These are phyloP conservation scores for Delia radicum DNA, from an alignment of 1,140 invertebrate species.

Conservation along the genomic window DNA sequence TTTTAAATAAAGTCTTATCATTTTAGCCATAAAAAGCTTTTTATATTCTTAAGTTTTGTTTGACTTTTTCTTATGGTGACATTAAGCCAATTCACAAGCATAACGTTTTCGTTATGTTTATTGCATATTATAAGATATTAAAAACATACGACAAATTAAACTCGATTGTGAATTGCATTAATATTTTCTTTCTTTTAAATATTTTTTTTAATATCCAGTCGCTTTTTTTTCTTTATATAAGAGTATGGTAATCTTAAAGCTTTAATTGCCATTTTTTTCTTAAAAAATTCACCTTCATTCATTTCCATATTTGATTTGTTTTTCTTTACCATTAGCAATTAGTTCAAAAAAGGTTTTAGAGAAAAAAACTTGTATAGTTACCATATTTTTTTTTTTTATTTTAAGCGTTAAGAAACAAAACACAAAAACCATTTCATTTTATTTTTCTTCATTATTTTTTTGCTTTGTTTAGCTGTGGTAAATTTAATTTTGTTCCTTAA, in stretches of 20 bases:
- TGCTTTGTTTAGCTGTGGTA: not conserved
- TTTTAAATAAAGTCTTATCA: no score
- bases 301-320: not conserved
- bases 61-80: no score
- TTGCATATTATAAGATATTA: not conserved
- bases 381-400: no score
- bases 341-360: not conserved
- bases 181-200: not conserved
- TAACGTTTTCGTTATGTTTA: not conserved
- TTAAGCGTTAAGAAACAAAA: not conserved
- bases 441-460: not conserved
- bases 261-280: not conserved
- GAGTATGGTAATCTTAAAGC: no score
- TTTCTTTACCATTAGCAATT: not conserved
- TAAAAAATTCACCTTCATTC: not conserved
- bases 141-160: not conserved
- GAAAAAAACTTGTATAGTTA: no score
- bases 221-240: no score
- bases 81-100: no score
- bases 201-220: no score
- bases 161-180: not conserved
- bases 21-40: no score
- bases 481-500: not conserved
- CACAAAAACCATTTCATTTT: not conserved
- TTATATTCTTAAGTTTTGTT: no score